Percentiles rank a stretch among this genome's conserved stretches.
phyloP scores from a whole-genome alignment of 2,113 vertebrate species.

The Ivindomyrus marchei region DNA sequence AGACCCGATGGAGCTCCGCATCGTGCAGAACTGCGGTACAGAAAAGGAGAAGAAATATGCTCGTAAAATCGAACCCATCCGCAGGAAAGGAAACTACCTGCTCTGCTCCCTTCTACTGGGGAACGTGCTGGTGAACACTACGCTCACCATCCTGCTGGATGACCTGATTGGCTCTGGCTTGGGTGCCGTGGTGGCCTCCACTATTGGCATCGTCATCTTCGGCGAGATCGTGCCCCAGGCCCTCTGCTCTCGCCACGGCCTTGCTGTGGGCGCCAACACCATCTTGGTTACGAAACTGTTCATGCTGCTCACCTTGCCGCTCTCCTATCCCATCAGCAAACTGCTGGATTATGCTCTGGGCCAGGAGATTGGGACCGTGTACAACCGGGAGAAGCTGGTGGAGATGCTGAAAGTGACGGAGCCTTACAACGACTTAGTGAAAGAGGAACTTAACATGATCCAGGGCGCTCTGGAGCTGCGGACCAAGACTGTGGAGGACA shows the following conservation, averaged over 20 bases:
- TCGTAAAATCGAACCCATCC: conserved; percentile 82
- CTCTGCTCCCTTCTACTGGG: conserved; percentile 89
- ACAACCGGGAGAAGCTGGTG: conserved; percentile 94
- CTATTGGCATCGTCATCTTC: conserved; percentile 90
- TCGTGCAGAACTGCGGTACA: conserved; percentile 89
- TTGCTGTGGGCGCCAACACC: conserved; percentile 90
- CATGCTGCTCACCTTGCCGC: conserved; percentile 88
- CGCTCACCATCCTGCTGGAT: conserved; percentile 90
- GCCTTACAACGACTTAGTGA: conserved; percentile 83
- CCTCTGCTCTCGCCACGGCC: conserved; percentile 84
- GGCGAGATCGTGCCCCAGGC: conserved; percentile 93
- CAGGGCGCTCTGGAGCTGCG: conserved; percentile 88
- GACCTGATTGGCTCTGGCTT: conserved; percentile 80
- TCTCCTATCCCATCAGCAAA: conserved; percentile 90
- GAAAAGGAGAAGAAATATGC: conserved; percentile 85
- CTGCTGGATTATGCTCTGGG: conserved; percentile 80
- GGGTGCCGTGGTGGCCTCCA: conserved; percentile 79
- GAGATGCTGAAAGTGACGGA: conserved; percentile 93
- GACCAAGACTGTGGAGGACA: conserved; percentile 87
- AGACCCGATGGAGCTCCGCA: conserved; percentile 96
- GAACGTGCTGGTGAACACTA: conserved; percentile 94
- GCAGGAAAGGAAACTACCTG: conserved; percentile 86
- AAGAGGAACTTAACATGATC: conserved; percentile 65
- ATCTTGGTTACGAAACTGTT: conserved; percentile 85
- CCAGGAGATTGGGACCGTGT: conserved; percentile 93